Conservation (phyloP, 37 sponge, comb jelly and placozoan genomes). For the Ianthella basta region DNA sequence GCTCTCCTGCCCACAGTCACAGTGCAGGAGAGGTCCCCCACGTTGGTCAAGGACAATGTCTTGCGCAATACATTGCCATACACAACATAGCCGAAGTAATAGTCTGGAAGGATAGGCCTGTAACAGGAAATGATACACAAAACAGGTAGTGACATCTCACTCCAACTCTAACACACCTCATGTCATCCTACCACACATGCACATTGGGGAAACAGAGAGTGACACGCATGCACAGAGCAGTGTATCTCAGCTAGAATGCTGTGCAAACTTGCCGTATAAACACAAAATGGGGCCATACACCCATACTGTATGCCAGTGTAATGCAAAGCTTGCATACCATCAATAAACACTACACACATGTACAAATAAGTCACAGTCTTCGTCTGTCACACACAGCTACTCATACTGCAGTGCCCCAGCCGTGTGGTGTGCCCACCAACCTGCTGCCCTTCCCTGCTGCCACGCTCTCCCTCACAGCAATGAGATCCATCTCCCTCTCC, state of each 20-base stretch:
- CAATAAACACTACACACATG: not conserved
- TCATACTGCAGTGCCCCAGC: not conserved
- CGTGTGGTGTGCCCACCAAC: not conserved
- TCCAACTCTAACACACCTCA: too few species aligned
- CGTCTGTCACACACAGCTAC: too few species aligned
- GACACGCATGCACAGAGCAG: too few species aligned
- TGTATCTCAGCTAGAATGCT: too few species aligned
- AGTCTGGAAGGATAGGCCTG: slow-evolving; percentile 79
- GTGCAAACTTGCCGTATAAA: too few species aligned
- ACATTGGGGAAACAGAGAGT: too few species aligned
- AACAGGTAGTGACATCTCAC: too few species aligned
- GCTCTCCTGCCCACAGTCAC: slow-evolving; percentile 43
- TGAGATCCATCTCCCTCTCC: slow-evolving; percentile 75
- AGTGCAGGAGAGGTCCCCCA: slow-evolving; percentile 59
- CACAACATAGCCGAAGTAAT: slow-evolving; percentile 88
- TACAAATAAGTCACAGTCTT: too few species aligned
- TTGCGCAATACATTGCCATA: slow-evolving; percentile 64
- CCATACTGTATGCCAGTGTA: too few species aligned
- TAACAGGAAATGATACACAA: not conserved
- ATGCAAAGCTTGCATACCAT: too few species aligned
- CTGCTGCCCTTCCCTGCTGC: not conserved
- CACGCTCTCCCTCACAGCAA: slow-evolving; percentile 64
- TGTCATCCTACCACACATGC: too few species aligned
- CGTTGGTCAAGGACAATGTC: slow-evolving; percentile 73
- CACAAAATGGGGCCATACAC: too few species aligned